Evolutionary conservation across 2,113 vertebrate genomes (phyloP), one percentile per base, ranked within the genome.

Genomic region (Halichoeres trimaculatus): DNA sequence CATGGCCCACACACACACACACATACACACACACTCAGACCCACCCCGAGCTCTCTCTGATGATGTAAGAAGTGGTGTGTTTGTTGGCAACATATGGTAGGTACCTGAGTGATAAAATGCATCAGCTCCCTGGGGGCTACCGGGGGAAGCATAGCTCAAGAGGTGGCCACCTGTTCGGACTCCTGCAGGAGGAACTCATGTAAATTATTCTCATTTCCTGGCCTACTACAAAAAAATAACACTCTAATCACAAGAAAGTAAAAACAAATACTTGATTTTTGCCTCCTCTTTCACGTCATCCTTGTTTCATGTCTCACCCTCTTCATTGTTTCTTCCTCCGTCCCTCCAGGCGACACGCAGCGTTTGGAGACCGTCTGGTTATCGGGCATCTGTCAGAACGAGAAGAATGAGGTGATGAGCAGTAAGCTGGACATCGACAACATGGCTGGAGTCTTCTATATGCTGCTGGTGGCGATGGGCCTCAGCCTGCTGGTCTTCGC

Each of bases 331-430:
- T 56, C 23, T 16, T 1, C 2, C 10, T 1, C 38, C 11, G 1
- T 58, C 30, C 35, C 68, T 76, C 5, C 90, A 99, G 98, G 97
- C 24, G 97, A 98, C 81, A 99, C 97, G 0, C 95, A 98, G 90
- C 98, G 96, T 58, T 89, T 99, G 90, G 96, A 99, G 93, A 98
- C 97, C 0, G 97, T 99, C 79, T 99, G 98, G 98, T 89, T 99
- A 38, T 98, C 98, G 0, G 98, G 98, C 12, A 99, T 99, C 92
- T 99, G 98, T 86, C 96, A 98, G 90, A 99, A 98, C 0, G 98
- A 99, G 94, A 99, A 99, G 94, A 99, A 98, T 0, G 98, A 99
- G 77, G 98, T 97, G 83, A 98, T 99, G 96, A 99, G 98, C 94
- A 98, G 96, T 90, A 99, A 99, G 86, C 87, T 99, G 90, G 98